Conservation (phyloP, 2,113 vertebrate species). For the Brachyistius frenatus region DNA sequence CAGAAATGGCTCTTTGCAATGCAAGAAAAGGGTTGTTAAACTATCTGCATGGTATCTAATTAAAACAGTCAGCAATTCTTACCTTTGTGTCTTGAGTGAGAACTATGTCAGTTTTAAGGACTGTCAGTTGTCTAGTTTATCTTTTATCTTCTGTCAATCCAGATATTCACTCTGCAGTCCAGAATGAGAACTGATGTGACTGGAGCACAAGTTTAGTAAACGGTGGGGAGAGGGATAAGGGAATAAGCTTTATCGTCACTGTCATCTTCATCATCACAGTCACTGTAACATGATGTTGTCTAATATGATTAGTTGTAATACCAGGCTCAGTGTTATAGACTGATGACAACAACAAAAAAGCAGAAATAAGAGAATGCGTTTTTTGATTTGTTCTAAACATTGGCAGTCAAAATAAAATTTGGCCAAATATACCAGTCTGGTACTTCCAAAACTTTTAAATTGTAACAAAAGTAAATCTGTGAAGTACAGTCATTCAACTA, state of each 20-base stretch:
- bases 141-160: conserved; percentile 2
- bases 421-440: too few species aligned
- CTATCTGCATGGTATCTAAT: neutral
- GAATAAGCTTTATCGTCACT: conserved; percentile 49
- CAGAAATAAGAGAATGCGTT: neutral
- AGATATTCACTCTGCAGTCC: neutral
- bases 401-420: neutral
- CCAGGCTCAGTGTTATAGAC: neutral
- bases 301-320: conserved; percentile 58
- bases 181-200: neutral
- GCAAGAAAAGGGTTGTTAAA: neutral
- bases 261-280: conserved; percentile 43
- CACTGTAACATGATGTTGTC: conserved; percentile 9
- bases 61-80: neutral
- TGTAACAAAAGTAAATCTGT: too few species aligned
- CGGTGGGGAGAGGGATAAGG: conserved; percentile 41
- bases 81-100: conserved; percentile 29
- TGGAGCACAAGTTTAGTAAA: conserved; percentile 8
- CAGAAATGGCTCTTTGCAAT: neutral
- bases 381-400: neutral
- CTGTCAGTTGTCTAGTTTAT: neutral
- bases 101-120: neutral
- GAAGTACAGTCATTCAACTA: too few species aligned
- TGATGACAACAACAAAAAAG: neutral
- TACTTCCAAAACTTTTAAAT: too few species aligned